A percentile compares a stretch with the other conserved stretches of the same genome.
These are phyloP conservation scores for Esox lucius DNA, from an alignment of 2,797 vertebrate species.

Conservation along the genomic window DNA sequence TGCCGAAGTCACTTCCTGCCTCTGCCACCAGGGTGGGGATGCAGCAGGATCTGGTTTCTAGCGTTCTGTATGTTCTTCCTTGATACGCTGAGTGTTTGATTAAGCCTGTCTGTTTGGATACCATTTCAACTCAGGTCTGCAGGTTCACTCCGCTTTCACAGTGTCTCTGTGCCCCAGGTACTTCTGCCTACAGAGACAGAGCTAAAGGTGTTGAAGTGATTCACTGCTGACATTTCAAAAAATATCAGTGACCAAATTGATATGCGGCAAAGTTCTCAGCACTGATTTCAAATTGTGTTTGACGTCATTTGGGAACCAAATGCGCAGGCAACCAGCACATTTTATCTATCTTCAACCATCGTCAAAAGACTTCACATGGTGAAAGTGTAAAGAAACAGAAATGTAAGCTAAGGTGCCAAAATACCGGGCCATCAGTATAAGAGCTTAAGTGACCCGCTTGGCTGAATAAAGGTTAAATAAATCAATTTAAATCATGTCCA, in stretches of 20 bases:
- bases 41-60: not conserved
- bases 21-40: not conserved
- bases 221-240: constrained; percentile 4
- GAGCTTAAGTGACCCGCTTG: not conserved
- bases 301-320: not conserved
- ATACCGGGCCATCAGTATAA: not conserved
- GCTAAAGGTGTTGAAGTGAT: not conserved
- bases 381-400: not conserved
- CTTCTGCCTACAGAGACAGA: not conserved
- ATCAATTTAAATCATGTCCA: not conserved
- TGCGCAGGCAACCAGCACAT: not conserved
- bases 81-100: not conserved
- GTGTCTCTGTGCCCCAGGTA: not conserved
- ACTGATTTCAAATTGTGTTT: not conserved
- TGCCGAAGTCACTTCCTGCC: not conserved
- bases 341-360: not conserved
- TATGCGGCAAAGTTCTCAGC: not conserved
- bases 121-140: not conserved
- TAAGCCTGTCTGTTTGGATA: constrained; percentile 1
- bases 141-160: not conserved
- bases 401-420: not conserved
- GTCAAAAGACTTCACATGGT: not conserved
- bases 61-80: not conserved
- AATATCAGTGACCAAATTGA: constrained; percentile 8
- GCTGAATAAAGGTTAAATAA: not conserved